Base-by-base conservation (phyloP, 2,888 invertebrate species). In the Chymomyza amoena region DNA sequence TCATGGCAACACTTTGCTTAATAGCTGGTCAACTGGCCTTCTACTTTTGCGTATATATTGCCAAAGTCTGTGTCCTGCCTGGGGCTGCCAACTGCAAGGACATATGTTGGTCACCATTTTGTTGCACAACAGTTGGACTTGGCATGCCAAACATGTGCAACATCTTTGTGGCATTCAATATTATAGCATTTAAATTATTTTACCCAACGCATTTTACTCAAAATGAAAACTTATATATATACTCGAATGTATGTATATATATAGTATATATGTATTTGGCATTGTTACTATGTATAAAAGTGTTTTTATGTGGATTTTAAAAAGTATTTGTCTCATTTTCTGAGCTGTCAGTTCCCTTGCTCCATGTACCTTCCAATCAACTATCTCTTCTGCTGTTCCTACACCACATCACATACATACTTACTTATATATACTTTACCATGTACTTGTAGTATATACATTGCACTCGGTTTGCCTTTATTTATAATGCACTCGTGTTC, bases 401-500 rank as follows among this genome's bases (percentile, higher is more conserved):
- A n/a, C n/a, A n/a, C n/a, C n/a, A n/a, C n/a, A n/a, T 3, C 39
- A 32, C 7, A 32, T 9, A 32, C 7, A 32, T 1, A 32, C 7
- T 7, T 9, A 32, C 4, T 1, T 2, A 45, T 45, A 25, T 65
- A 50, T 50, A 20, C 4, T 65, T 45, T 32, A 9, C 7, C 32
- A 32, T 32, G 5, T 32, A 32, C 32, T 32, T 39, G 6, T 39
- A 39, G 13, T 45, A 45, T 45, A 45, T 65, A 54, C 57, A 25
- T 13, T 45, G 59, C 65, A 59, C 57, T 60, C 51, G 45, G 51
- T 66, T 70, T 78, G 72, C 72, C 68, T 73, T 76, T 79, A 82
- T 83, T 84, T 75, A 75, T 79, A 64, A 72, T 67, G 69, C 72
- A 67, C 78, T 73, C 39, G 61, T 50, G 18, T 60, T 45, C 10